phyloP scores from a whole-genome alignment of 2,888 invertebrate genomes.

The Conistra vaccinii region DNA sequence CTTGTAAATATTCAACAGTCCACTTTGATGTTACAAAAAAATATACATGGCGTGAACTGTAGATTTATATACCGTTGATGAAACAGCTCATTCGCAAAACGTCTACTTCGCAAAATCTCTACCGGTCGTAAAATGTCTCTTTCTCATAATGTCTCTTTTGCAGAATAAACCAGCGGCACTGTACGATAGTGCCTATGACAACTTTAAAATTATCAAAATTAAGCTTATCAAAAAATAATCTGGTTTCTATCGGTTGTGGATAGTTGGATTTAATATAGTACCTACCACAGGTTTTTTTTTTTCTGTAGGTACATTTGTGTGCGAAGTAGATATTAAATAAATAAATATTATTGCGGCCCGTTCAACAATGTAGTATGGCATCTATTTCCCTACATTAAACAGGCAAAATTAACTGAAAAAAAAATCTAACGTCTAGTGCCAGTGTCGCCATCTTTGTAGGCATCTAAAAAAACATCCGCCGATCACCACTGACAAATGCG shows the following conservation, averaged over 20 bases:
- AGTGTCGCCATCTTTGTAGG: neutral
- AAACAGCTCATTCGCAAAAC: neutral
- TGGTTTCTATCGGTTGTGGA: neutral
- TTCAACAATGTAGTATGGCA: neutral
- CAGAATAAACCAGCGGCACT: neutral
- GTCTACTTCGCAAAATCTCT: too few species aligned
- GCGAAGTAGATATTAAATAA: neutral
- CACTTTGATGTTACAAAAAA: slow-evolving; percentile 49
- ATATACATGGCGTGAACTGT: slow-evolving; percentile 1
- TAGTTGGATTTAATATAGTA: neutral
- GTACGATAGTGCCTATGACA: too few species aligned
- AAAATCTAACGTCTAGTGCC: neutral
- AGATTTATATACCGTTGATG: slow-evolving; percentile 15
- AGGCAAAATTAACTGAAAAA: neutral
- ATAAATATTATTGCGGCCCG: neutral
- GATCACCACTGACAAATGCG: slow-evolving; percentile 49
- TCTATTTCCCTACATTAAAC: neutral
- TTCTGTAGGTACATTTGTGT: neutral
- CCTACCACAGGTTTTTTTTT: neutral
- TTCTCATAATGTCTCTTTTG: too few species aligned
- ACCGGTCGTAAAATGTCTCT: too few species aligned
- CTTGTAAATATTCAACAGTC: slow-evolving; percentile 57
- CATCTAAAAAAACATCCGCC: neutral
- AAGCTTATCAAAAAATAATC: neutral
- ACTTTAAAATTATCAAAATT: neutral